Conservation (phyloP, 2,888 invertebrate species). For the Andrena bucephala region DNA sequence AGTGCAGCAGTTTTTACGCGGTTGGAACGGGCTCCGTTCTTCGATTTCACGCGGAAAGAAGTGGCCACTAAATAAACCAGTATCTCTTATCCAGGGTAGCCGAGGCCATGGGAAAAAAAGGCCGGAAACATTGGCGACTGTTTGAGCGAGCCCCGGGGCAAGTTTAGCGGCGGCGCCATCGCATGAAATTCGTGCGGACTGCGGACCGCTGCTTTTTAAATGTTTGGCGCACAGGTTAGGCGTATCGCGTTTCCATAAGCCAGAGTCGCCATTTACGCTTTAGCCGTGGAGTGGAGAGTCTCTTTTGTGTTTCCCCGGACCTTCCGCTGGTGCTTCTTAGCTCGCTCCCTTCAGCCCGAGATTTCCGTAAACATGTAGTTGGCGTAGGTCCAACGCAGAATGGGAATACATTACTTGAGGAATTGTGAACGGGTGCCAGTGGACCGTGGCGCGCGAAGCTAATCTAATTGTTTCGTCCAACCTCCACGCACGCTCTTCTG, state of each 20-base stretch:
- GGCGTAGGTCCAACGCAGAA: slow-evolving; percentile 71
- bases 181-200: too few species aligned
- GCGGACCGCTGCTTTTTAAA: too few species aligned
- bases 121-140: too few species aligned
- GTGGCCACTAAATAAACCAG: neutral
- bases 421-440: slow-evolving; percentile 46
- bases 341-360: slow-evolving; percentile 47
- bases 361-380: slow-evolving; percentile 80
- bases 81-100: too few species aligned
- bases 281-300: slow-evolving; percentile 38
- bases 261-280: slow-evolving; percentile 42
- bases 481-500: neutral
- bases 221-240: neutral
- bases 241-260: slow-evolving; percentile 62
- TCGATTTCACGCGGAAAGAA: slow-evolving; percentile 10
- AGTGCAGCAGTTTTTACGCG: neutral
- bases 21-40: neutral
- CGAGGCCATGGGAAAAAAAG: too few species aligned
- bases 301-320: slow-evolving; percentile 57
- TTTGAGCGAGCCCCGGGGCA: too few species aligned
- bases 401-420: slow-evolving; percentile 63
- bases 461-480: slow-evolving; percentile 14
- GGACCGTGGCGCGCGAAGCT: slow-evolving; percentile 10
- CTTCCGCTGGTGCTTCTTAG: slow-evolving; percentile 50
- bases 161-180: too few species aligned